Base-by-base conservation (phyloP, 53 echinoderm and acorn worm species). In the Antedon mediterranea region DNA sequence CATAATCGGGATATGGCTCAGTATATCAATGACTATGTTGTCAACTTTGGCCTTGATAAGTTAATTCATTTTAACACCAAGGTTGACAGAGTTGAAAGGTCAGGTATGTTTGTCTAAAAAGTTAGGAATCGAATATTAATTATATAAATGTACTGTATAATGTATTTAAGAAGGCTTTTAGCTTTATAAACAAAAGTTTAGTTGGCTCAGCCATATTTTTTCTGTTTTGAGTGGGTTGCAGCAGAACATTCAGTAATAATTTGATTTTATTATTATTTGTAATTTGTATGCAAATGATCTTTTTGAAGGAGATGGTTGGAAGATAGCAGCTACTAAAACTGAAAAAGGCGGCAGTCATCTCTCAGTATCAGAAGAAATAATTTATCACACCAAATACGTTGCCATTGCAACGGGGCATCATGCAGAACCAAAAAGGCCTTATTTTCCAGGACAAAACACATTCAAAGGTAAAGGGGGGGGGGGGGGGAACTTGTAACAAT, bases 391-490 rank as follows among this genome's bases (percentile, higher is more conserved):
- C 57, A 93, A 87, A 43, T 89, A 78, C 73, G 90, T 93, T 83
- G 94, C 94, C 78, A 87, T 93, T 79, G 90, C 94, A 86, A 82
- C 90, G 0, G 94, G 94, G 3, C 94, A 93, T 71, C 94, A 93
- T 83, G 94, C 90, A 43, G 87, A 86, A 33, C 90, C 90, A 27
- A 89, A 79, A 34, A 74, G 80, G 88, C 84, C 94, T 3, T 82
- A 76, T 7, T 93, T 93, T 34, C 86, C 81, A 4, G 94, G 90
- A 27, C 94, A 93, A 32, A 87, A 93, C 9, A 74, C 72, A 26
- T 93, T 93, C 74, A 93, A 90, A 88, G 90, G 93, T 93, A 74
- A 29, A 18, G 11, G 4, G 11, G 11, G 4, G 11, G 37, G 18
- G 11, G 4, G 11, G 11, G 4, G 11, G 37, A 37, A 37, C n/a